Base-by-base conservation (phyloP, 2,888 invertebrate species). In the Gymnocheta viridis region DNA sequence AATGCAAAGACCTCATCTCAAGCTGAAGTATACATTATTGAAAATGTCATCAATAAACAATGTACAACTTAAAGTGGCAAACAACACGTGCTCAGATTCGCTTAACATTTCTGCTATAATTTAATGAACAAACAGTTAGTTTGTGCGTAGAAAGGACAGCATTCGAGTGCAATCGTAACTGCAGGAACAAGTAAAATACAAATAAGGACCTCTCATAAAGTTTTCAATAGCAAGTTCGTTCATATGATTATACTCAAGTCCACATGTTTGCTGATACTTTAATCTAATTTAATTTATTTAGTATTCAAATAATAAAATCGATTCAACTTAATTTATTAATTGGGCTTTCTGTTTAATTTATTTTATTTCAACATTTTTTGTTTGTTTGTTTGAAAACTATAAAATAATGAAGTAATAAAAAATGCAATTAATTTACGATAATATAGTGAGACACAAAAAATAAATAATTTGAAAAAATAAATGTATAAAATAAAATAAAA, bases 371-470 rank as follows among this genome's bases (percentile, higher is more conserved):
- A 6, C 7, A 24, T 35, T 14, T 27, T 19, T 41, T 56, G 41
- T 67, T 69, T 64, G 14, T 66, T 54, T 51, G 17, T 38, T 54
- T 32, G 19, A 47, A 69, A 67, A 49, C 73, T 69, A 80, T 67
- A 69, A 67, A 84, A 84, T 80, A 80, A 80, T 84, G 47, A 72
- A 73, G 64, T 83, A 70, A 79, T 79, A 81, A 84, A 78, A 84
- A 84, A 81, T 77, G 76, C 84, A 84, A 81, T 84, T 84, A 84
- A 81, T 84, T 81, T 84, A 56, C 77, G 67, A 77, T 77, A 60
- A 82, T 58, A 73, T 17, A 62, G 58, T 72, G 32, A 27, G 47
- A n/a, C 49, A 58, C 49, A 58, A 70, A 74, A 79, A 77, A 27
- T n/a, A 49, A 29, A 47, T n/a, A n/a, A 19, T 49, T 54, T 27